Evolutionary conservation across 1,140 invertebrate species (phyloP), one percentile per base, ranked within the genome.

Genomic region (Phymastichus coffea): DNA sequence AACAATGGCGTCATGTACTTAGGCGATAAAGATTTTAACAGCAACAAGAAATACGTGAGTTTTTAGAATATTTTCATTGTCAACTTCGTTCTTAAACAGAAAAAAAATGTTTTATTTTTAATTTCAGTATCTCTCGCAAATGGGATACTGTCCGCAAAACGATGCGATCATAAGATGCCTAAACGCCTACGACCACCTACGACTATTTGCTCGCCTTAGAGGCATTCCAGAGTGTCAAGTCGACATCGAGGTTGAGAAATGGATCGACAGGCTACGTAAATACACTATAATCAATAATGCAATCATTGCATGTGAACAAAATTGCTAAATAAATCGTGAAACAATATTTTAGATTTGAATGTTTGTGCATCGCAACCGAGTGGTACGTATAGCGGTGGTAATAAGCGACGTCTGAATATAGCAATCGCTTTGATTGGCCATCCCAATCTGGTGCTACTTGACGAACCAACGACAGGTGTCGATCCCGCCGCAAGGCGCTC

Each of bases 401-500:
- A 97, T 66, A 97, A 96, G 73, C 84, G 96, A 38, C 97, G 98
- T 76, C 78, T 99, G 22, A 97, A 92, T 64, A 94, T 95, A 37
- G 95, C 95, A 0, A 87, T 99, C 44, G 91, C 96, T 8, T 76
- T 98, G 23, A 85, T 94, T 25, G 91, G 88, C 25, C 86, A 87
- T 75, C 91, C 90, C 22, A 81, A 83, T 33, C 80, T 93, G 28
- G 80, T 89, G 66, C 84, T 94, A 61, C 74, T 94, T 71, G 92
- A 89, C 70, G 88, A 89, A 72, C 87, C 87, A 23, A 88, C 85
- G 1, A 85, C 87, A 22, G 87, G 91, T 41, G 91, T 93, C 82
- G 92, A 94, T 81, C 91, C 91, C 2, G 89, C 88, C 7, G 89
- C 91, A 0, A 86, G 92, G 65, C 84, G 91, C 7, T 86, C 89